Evolutionary conservation across 53 echinoderm and acorn worm species (phyloP).

Genomic region (Hippasteria phrygiana): DNA sequence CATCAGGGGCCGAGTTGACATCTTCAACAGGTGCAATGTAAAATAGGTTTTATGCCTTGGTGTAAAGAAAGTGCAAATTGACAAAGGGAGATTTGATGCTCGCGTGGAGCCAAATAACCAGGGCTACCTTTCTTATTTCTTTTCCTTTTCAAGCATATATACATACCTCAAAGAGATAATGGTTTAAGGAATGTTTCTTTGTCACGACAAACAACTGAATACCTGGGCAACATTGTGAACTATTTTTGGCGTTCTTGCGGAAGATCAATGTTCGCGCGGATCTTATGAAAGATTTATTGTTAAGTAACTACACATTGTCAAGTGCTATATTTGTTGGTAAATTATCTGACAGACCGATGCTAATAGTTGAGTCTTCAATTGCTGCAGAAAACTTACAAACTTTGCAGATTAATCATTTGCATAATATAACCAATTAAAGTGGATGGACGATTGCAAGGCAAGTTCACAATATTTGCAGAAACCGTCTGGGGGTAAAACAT

Average conservation of each 20-base stretch:
- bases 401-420: neutral
- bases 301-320: constrained; percentile 33
- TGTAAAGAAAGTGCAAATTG: neutral
- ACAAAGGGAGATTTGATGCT: neutral
- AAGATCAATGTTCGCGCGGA: constrained; percentile 14
- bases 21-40: constrained; percentile 13
- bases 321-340: constrained; percentile 2
- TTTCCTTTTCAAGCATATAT: neutral
- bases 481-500: neutral
- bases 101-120: neutral
- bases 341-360: constrained; percentile 14
- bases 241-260: neutral
- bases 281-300: neutral
- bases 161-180: neutral
- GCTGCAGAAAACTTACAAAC: neutral
- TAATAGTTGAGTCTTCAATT: too few species aligned
- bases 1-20: neutral
- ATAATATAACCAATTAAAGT: neutral
- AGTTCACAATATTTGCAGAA: neutral
- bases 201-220: constrained; percentile 5
- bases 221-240: too few species aligned
- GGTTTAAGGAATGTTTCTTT: constrained; percentile 9
- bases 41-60: neutral
- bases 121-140: neutral
- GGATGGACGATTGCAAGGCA: neutral